Evolutionary conservation across 2,113 vertebrate species (phyloP), one percentile per base, ranked within the genome.

Genomic region (Oreotrochilus melanogaster): DNA sequence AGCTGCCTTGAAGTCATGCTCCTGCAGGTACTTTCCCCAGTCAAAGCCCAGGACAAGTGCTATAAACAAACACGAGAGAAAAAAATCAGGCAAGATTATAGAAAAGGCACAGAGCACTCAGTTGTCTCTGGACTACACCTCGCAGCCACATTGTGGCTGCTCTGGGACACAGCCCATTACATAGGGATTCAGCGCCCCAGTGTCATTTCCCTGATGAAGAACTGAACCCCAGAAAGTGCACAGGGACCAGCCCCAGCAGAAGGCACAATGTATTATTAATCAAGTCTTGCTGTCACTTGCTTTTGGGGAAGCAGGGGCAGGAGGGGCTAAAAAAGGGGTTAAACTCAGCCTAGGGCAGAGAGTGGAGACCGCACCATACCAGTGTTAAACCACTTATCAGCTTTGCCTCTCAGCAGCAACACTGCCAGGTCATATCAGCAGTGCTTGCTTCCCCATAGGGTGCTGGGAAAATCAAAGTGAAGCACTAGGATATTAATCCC

Each of bases 1-100:
- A 28, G 98, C 99, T 58, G 98, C 99, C 82, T 98, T 95, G 96
- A 98, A 98, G 35, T 97, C 97, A 17, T 98, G 98, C 47, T 98
- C 99, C 89, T 98, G 98, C 92, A 99, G 96, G 95, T 99, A 99
- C 37, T 96, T 70, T 11, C 98, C 99, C 99, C 99, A 99, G 71
- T 99, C 98, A 76, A 99, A 99, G 31, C 98, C 98, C 92, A 98
- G 81, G 66, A 97, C 79, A 5, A 97, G 92, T 7, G 97, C 98
- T 98, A 66, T 18, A 62, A 94, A 53, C 25, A 58, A 71, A 93
- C 28, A 87, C 1, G 66, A 76, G 53, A 92, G 60, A 50, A 89
- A 69, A 78, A 62, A 65, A 88, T 76, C 39, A 87, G 22, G 14
- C 30, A n/a, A 96, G 48, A 71, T 50, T 51, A 81, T 4, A 78